These are phyloP conservation scores for Limnephilus auricula DNA, from an alignment of 2,888 invertebrate species.

Conservation along the genomic window DNA sequence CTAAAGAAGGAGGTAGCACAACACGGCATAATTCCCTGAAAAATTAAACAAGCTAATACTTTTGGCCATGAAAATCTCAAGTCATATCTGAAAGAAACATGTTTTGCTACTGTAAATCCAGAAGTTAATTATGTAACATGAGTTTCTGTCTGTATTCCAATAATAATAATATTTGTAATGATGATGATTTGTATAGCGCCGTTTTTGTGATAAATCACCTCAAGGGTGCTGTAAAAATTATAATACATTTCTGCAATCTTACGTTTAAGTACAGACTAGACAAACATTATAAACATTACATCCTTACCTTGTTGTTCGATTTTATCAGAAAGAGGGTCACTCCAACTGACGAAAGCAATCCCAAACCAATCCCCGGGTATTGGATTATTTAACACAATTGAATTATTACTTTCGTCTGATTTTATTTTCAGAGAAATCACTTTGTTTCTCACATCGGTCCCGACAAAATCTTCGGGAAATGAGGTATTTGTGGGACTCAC, in stretches of 20 bases:
- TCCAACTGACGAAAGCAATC: slow-evolving; percentile 87
- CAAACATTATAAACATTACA: no score
- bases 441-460: slow-evolving; percentile 73
- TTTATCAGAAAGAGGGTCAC: slow-evolving; percentile 83
- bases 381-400: slow-evolving; percentile 81
- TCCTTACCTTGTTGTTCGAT: slow-evolving; percentile 86
- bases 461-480: slow-evolving; percentile 83
- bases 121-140: no score
- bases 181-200: no score
- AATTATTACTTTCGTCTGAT: slow-evolving; percentile 80
- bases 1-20: no score
- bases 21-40: no score
- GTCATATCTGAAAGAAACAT: not conserved
- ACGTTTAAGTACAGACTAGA: no score
- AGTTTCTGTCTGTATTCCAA: not conserved
- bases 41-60: no score
- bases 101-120: not conserved
- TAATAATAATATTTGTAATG: no score
- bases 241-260: no score
- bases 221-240: no score
- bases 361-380: slow-evolving; percentile 89
- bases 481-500: slow-evolving; percentile 89
- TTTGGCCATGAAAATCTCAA: no score
- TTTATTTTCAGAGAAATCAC: slow-evolving; percentile 79
- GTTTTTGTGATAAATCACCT: no score